These are phyloP conservation scores for Drosophila kurseongensis DNA, from an alignment of 1,140 invertebrate genomes.

Conservation along the genomic window DNA sequence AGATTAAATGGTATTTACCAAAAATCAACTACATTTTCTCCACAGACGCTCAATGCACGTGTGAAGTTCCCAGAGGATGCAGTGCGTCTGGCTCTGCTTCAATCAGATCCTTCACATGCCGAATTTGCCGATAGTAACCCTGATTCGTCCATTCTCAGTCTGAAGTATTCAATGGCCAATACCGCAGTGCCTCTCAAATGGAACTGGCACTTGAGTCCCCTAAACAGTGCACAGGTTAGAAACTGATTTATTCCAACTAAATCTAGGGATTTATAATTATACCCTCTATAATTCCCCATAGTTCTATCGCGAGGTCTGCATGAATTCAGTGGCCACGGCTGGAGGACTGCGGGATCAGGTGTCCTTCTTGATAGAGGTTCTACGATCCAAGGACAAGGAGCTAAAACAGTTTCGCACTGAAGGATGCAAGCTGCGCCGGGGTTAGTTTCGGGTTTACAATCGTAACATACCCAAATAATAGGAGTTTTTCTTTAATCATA, in stretches of 20 bases:
- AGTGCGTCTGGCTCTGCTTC: slow-evolving; percentile 18
- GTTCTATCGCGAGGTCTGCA: slow-evolving; percentile 35
- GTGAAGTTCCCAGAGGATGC: slow-evolving; percentile 48
- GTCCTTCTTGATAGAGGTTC: slow-evolving; percentile 11
- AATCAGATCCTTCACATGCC: not conserved
- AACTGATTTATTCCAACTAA: not conserved
- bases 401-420: slow-evolving; percentile 64
- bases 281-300: slow-evolving; percentile 3
- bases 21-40: not conserved
- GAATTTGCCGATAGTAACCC: not conserved
- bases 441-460: slow-evolving; percentile 32
- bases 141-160: slow-evolving; percentile 10
- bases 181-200: slow-evolving; percentile 48
- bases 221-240: slow-evolving; percentile 14
- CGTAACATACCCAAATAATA: not conserved
- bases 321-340: not conserved
- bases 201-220: slow-evolving; percentile 54
- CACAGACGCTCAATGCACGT: slow-evolving; percentile 59
- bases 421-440: slow-evolving; percentile 50
- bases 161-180: slow-evolving; percentile 58
- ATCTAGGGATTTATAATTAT: not conserved
- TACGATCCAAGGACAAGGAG: slow-evolving; percentile 68
- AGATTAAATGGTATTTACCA: not conserved
- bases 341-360: slow-evolving; percentile 8
- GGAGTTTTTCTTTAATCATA: no score